These are phyloP conservation scores for Protobothrops mucrosquamatus DNA, from an alignment of 2,113 vertebrate species.

Conservation along the genomic window DNA sequence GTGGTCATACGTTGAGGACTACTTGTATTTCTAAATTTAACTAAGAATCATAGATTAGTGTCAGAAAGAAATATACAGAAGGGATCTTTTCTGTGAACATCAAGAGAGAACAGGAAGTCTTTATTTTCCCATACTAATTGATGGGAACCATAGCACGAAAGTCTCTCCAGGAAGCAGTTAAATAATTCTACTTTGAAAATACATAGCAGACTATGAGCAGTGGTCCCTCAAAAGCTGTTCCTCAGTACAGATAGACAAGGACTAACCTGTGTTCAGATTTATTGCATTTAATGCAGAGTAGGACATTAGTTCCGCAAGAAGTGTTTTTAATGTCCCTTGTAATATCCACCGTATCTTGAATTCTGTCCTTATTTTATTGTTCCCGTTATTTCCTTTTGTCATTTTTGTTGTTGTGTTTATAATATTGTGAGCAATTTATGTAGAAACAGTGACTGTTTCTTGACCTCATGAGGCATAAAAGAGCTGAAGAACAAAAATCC, in stretches of 20 bases:
- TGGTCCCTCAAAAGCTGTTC: neutral
- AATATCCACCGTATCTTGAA: neutral
- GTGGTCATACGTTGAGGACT: neutral
- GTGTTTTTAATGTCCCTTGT: neutral
- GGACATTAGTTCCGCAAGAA: neutral
- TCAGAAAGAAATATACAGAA: neutral
- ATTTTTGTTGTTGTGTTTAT: neutral
- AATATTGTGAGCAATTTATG: neutral
- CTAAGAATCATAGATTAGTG: neutral
- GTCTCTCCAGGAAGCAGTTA: neutral
- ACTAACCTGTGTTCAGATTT: neutral
- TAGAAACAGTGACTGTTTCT: neutral
- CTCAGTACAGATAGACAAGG: neutral
- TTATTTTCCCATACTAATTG: neutral
- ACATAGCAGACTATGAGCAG: neutral
- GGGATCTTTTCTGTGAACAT: neutral
- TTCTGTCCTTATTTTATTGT: neutral
- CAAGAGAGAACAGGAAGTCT: neutral
- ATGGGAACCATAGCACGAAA: too few species aligned
- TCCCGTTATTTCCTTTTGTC: neutral
- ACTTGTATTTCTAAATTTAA: neutral
- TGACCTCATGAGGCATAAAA: neutral
- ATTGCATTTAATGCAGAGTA: neutral
- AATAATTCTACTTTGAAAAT: neutral
- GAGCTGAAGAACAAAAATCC: neutral